Evolutionary conservation across 1,140 invertebrate species (phyloP), one percentile per base, ranked within the genome.

Genomic region (Drosophila sechellia): DNA sequence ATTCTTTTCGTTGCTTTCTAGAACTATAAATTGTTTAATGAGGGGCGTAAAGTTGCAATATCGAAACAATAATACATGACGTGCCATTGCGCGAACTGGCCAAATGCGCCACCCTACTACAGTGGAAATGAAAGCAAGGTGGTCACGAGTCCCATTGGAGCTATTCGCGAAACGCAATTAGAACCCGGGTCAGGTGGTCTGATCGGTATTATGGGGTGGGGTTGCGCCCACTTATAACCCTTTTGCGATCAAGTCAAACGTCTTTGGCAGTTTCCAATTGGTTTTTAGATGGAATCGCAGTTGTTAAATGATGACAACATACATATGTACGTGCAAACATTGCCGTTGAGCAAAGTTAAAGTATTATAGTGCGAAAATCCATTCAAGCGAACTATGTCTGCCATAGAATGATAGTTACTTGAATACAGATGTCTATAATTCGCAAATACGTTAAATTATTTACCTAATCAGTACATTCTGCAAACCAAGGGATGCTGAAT

Each of bases 111-210:
- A 20, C 42, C 42, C 42, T 45, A 20, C 10, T 45, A 45, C 1
- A 20, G 10, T 45, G 10, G 1, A 43, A 12, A 34, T 27, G 4
- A 15, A 15, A 17, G 27, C 27, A 2, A 50, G 45, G 22, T 31
- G 45, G 46, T 66, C 63, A 66, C 63, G 63, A 66, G 63, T 22
- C 27, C n/a, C 58, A 64, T 34, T 34, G 46, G n/a, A 66, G 45
- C 63, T 57, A 49, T 48, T 65, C 31, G 63, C 57, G 31, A 66
- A 35, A 50, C 63, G 58, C 63, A 66, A 66, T 66, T 64, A 50
- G 58, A 50, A 13, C 15, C 63, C 5, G 6, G 27, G 45, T 66
- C 63, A 66, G 63, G 63, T 66, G 63, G 63, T 37, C 45, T 65
- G 45, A 64, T 66, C 17, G 63, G 40, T n/a, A 25, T 39, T n/a